phyloP scores from a whole-genome alignment of 2,113 vertebrate species.

The Mohoua ochrocephala region DNA sequence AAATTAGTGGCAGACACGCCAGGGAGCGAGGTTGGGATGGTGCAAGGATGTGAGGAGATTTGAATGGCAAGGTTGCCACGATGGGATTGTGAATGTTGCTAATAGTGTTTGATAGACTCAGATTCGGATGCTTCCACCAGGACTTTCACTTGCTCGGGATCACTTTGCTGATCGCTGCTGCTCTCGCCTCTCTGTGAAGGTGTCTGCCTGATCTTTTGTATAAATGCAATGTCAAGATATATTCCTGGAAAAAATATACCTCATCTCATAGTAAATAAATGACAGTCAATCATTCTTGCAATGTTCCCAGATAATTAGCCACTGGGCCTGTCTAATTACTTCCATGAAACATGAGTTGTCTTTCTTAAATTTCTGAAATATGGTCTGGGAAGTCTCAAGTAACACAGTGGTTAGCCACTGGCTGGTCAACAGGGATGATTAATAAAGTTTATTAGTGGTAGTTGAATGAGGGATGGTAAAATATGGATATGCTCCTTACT shows the following conservation, averaged over 20 bases:
- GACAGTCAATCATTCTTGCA: slow-evolving; percentile 85
- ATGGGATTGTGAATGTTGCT: not conserved
- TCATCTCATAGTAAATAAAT: slow-evolving; percentile 81
- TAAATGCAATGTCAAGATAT: not conserved
- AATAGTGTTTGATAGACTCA: not conserved
- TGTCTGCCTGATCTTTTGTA: not conserved
- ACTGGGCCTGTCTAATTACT: slow-evolving; percentile 85
- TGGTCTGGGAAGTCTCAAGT: slow-evolving; percentile 80
- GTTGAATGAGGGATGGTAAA: slow-evolving; percentile 44
- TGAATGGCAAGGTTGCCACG: not conserved
- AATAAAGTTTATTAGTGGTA: slow-evolving; percentile 44
- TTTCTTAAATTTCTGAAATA: slow-evolving; percentile 80
- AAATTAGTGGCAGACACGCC: not conserved
- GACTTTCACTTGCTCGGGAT: not conserved
- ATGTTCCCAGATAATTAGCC: slow-evolving; percentile 83
- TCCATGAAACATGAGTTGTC: slow-evolving; percentile 81
- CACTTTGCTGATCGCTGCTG: not conserved
- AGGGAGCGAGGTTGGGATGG: not conserved
- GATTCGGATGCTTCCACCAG: not conserved
- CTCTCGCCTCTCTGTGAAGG: not conserved
- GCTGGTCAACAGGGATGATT: slow-evolving; percentile 29
- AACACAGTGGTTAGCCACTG: slow-evolving; percentile 69
- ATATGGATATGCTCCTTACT: slow-evolving; percentile 38
- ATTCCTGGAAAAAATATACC: slow-evolving; percentile 27
- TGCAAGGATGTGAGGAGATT: not conserved